Evolutionary conservation across 2,113 vertebrate genomes (phyloP).

Genomic region (Gallinago paraguaiae): DNA sequence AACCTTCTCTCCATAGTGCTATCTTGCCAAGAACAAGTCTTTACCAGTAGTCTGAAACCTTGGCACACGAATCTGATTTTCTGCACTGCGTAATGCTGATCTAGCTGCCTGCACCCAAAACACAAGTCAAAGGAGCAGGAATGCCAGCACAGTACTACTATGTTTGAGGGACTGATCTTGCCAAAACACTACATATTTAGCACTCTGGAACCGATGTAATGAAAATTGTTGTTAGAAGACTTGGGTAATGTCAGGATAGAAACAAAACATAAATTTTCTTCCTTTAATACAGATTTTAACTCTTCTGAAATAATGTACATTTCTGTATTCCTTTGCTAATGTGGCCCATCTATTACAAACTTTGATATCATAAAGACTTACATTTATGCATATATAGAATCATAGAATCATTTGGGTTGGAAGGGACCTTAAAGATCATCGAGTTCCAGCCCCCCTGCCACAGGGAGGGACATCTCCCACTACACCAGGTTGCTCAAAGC

Average conservation of each 20-base stretch:
- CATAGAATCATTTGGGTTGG: no score
- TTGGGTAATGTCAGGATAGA: not conserved
- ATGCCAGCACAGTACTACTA: not conserved
- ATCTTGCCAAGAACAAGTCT: not conserved
- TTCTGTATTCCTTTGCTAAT: not conserved
- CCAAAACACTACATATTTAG: not conserved
- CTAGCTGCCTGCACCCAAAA: not conserved
- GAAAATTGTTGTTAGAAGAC: conserved; percentile 1
- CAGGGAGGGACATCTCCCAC: no score
- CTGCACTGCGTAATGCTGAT: conserved; percentile 12
- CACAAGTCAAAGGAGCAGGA: not conserved
- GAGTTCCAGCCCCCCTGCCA: no score
- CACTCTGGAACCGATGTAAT: not conserved
- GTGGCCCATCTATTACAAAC: not conserved
- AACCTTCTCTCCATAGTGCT: not conserved
- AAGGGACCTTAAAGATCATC: no score
- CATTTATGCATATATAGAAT: not conserved
- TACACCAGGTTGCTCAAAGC: no score
- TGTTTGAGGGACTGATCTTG: not conserved
- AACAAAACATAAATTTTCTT: not conserved
- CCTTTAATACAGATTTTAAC: not conserved
- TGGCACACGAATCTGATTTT: not conserved
- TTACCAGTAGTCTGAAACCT: not conserved
- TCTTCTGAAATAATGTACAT: not conserved
- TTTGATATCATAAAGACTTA: not conserved